These are phyloP conservation scores for Macrochelys suwanniensis DNA, from an alignment of 2,797 vertebrate genomes.

Conservation along the genomic window DNA sequence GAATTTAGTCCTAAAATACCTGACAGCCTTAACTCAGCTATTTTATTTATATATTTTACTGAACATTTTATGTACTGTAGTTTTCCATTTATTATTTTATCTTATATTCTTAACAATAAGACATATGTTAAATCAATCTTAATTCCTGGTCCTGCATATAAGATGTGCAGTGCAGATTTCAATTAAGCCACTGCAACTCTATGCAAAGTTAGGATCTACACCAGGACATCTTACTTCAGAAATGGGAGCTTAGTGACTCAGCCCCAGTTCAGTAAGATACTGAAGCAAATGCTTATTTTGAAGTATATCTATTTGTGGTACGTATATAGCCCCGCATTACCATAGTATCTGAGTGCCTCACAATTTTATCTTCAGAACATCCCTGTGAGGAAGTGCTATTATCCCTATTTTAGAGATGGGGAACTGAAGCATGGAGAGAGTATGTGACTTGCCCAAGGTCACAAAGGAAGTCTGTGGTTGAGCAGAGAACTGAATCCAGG, in stretches of 20 bases:
- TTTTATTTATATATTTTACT: not conserved
- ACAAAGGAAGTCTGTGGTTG: not conserved
- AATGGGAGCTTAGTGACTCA: not conserved
- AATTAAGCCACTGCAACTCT: not conserved
- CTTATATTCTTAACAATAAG: not conserved
- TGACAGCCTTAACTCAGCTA: not conserved
- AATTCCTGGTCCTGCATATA: not conserved
- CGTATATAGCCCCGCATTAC: not conserved
- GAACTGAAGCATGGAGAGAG: not conserved
- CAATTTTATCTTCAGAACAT: slow-evolving; percentile 1
- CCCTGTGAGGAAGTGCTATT: slow-evolving; percentile 25
- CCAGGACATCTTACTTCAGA: not conserved
- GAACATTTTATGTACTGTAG: not conserved
- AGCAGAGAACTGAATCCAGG: not conserved
- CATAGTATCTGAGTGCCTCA: not conserved
- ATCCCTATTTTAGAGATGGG: not conserved
- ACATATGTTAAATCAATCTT: not conserved
- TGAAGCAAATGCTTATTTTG: not conserved
- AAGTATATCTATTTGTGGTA: not conserved
- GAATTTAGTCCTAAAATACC: not conserved
- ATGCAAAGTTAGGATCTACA: not conserved
- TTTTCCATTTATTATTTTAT: not conserved
- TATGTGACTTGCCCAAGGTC: not conserved
- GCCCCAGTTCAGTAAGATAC: not conserved
- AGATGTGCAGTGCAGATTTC: not conserved